phyloP scores from a whole-genome alignment of 2,888 invertebrate species.

The Cheilosia impressa region DNA sequence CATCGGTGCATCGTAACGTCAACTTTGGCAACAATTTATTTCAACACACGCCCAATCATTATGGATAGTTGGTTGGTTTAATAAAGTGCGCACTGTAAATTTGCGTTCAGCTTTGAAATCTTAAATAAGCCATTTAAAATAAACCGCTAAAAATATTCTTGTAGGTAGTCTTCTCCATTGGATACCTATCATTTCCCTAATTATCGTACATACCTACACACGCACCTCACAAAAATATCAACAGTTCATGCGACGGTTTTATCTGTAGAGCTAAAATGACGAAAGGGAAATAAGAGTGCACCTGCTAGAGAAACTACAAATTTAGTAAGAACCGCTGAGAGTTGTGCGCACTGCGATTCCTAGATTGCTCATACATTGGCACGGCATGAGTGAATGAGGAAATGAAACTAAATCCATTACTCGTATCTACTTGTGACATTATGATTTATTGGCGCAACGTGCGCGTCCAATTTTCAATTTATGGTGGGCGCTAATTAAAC shows the following conservation, averaged over 20 bases:
- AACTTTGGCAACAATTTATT: no score
- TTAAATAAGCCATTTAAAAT: no score
- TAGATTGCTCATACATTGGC: not conserved
- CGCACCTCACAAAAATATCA: not conserved
- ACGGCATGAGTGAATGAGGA: not conserved
- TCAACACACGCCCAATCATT: no score
- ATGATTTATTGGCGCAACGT: not conserved
- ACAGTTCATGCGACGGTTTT: conserved; percentile 1
- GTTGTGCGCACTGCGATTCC: not conserved
- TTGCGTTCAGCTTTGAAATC: no score
- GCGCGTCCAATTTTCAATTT: not conserved
- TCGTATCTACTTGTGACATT: not conserved
- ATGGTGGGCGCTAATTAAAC: not conserved
- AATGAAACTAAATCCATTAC: conserved; percentile 1
- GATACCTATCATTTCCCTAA: no score
- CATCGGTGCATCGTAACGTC: no score
- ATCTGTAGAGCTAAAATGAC: conserved; percentile 8
- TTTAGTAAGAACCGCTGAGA: not conserved
- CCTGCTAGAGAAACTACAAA: not conserved
- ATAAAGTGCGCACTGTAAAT: no score
- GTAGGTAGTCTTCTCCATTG: no score
- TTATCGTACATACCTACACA: not conserved
- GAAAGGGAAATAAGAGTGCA: not conserved
- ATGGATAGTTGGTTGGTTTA: no score
- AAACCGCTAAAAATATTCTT: no score